Percentiles rank a stretch among this genome's conserved stretches.
Conservation (phyloP, 1,140 invertebrate species). For the Trichoplusia ni region DNA sequence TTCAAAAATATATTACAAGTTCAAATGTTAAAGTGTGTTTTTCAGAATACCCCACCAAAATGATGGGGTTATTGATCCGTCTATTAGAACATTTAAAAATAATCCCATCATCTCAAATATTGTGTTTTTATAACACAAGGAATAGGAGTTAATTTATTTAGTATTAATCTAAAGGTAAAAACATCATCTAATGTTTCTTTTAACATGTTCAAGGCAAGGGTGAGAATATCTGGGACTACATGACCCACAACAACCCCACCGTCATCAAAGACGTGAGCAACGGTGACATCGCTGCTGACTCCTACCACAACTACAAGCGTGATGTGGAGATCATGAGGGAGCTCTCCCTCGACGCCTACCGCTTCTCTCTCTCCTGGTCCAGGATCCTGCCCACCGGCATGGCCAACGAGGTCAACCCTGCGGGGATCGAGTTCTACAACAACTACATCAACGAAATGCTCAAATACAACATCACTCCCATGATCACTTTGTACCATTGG, state of each 20-base stretch:
- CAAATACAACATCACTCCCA: constrained; percentile 65
- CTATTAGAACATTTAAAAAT: too few species aligned
- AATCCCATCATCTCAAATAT: too few species aligned
- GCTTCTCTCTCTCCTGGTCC: constrained; percentile 66
- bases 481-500: constrained; percentile 69
- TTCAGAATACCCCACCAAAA: too few species aligned
- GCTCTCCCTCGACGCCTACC: constrained; percentile 57
- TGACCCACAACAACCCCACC: constrained; percentile 55
- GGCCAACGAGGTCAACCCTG: constrained; percentile 77
- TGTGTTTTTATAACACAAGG: too few species aligned
- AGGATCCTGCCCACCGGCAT: constrained; percentile 81
- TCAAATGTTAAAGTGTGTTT: too few species aligned
- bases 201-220: constrained; percentile 60
- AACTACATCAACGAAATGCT: constrained; percentile 81
- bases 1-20: too few species aligned
- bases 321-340: constrained; percentile 70
- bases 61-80: too few species aligned
- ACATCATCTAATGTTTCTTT: neutral
- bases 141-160: too few species aligned
- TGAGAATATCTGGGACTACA: constrained; percentile 68
- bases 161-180: neutral
- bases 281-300: constrained; percentile 51
- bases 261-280: constrained; percentile 43
- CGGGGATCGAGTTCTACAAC: constrained; percentile 82
- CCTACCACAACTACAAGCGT: constrained; percentile 57